Evolutionary conservation across 2,888 invertebrate genomes (phyloP).

Genomic region (Ophioninae sp.): DNA sequence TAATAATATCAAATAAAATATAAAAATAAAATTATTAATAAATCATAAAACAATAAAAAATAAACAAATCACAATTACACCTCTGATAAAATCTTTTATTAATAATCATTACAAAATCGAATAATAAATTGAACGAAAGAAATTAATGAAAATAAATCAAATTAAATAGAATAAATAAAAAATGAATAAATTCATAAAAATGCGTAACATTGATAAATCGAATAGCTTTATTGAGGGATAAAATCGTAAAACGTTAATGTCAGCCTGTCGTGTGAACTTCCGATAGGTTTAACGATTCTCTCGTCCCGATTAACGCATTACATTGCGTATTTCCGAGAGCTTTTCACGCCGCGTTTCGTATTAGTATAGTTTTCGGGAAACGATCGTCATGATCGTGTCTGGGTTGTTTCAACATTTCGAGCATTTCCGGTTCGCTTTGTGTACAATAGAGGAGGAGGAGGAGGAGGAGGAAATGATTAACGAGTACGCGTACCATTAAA

Average conservation of each 20-base stretch:
- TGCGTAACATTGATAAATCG: too few relatives aligned
- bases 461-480: constrained; percentile 11
- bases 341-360: background rate
- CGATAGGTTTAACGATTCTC: constrained; percentile 1
- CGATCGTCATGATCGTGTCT: background rate
- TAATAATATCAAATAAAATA: too few relatives aligned
- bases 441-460: background rate
- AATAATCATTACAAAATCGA: too few relatives aligned
- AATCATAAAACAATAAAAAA: too few relatives aligned
- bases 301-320: background rate
- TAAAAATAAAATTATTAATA: too few relatives aligned
- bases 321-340: background rate
- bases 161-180: too few relatives aligned
- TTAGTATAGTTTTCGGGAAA: background rate
- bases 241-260: background rate
- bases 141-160: background rate
- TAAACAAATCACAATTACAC: too few relatives aligned
- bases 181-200: too few relatives aligned
- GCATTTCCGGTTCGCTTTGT: background rate
- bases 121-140: background rate
- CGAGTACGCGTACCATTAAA: constrained; percentile 24
- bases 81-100: too few relatives aligned
- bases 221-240: background rate
- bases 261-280: background rate
- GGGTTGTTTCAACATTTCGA: constrained; percentile 2